A percentile compares a stretch with the other conserved stretches of the same genome.
Evolutionary conservation across 2,113 vertebrate species (phyloP).

Genomic region (Pterocles burchelli): DNA sequence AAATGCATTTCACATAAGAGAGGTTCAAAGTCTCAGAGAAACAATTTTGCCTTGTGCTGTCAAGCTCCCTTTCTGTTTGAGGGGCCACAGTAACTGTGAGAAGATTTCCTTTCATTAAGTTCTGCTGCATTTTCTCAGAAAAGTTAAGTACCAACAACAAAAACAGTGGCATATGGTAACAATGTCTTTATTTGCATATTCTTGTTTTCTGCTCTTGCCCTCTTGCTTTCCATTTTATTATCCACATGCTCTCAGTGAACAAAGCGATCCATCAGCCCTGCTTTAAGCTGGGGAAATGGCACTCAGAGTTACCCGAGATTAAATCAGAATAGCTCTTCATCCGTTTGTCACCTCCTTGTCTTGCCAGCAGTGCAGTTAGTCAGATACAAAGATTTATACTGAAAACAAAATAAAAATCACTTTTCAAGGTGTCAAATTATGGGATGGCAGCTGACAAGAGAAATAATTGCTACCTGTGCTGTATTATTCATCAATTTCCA

Average conservation of each 20-base stretch:
- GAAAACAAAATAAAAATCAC: constrained; percentile 13
- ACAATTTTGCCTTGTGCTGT: neutral
- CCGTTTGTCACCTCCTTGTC: neutral
- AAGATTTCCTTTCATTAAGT: neutral
- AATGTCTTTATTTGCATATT: neutral
- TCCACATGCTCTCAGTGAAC: neutral
- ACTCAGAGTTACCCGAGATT: neutral
- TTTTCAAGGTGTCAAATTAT: neutral
- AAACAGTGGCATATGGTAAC: neutral
- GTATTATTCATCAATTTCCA: neutral
- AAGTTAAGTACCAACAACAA: neutral
- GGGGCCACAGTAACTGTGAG: neutral
- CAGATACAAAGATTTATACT: neutral
- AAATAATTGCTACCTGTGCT: neutral
- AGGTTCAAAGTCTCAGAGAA: neutral
- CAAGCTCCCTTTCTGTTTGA: neutral
- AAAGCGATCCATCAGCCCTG: neutral
- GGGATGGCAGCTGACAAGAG: neutral
- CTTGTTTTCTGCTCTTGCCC: neutral
- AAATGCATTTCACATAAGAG: neutral
- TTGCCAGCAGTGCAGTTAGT: neutral
- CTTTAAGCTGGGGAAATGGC: neutral
- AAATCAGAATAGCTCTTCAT: neutral
- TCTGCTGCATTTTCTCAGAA: constrained; percentile 13
- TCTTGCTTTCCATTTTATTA: neutral